phyloP scores from a whole-genome alignment of 1,140 invertebrate species.

The Drosophila arizonae region DNA sequence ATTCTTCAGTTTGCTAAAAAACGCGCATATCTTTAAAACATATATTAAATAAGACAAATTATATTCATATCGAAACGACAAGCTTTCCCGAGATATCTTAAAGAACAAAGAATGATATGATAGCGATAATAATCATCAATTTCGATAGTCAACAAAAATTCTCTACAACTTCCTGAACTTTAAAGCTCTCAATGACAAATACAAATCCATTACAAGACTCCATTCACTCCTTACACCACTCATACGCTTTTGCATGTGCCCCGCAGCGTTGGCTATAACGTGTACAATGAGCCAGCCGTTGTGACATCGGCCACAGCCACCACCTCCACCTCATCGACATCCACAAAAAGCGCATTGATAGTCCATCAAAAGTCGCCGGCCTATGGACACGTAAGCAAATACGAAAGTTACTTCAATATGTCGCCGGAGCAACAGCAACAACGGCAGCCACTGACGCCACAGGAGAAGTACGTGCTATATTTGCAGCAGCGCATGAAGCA shows the following conservation, averaged over 20 bases:
- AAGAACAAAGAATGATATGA: too few species aligned
- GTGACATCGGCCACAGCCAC: slow-evolving; percentile 22
- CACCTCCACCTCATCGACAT: slow-evolving; percentile 28
- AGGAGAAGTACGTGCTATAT: slow-evolving; percentile 80
- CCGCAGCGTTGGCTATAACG: slow-evolving; percentile 55
- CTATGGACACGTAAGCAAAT: slow-evolving; percentile 63
- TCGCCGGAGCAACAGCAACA: slow-evolving; percentile 41
- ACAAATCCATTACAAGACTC: not conserved
- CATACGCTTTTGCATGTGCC: slow-evolving; percentile 56
- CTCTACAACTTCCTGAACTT: too few species aligned
- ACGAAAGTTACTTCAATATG: slow-evolving; percentile 71
- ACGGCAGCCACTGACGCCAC: slow-evolving; percentile 65
- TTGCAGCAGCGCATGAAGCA: slow-evolving; percentile 78
- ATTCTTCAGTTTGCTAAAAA: too few species aligned
- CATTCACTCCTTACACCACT: slow-evolving; percentile 9
- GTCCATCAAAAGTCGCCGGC: slow-evolving; percentile 59
- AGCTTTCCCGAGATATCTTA: too few species aligned
- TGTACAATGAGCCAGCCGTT: slow-evolving; percentile 37
- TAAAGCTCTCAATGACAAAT: too few species aligned
- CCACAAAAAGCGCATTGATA: slow-evolving; percentile 58
- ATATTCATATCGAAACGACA: too few species aligned
- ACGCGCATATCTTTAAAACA: too few species aligned
- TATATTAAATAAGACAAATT: too few species aligned
- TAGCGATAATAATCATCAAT: too few species aligned
- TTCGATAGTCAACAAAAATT: too few species aligned